Conservation (phyloP, 2,113 vertebrate species). For the Terrapene triunguis region DNA sequence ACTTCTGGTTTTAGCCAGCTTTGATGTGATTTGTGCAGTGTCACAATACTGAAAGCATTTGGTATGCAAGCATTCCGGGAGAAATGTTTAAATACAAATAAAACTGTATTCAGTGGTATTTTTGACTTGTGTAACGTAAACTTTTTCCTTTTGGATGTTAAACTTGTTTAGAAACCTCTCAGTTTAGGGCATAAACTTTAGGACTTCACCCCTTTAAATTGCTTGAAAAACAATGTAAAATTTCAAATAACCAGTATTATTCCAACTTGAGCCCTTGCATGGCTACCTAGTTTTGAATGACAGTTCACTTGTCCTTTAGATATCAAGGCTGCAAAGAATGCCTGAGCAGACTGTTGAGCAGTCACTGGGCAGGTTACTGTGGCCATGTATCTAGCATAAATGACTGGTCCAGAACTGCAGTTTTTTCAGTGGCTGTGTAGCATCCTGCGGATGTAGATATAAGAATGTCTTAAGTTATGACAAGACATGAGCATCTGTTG, state of each 20-base stretch:
- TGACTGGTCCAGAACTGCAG: neutral
- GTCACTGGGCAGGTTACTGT: neutral
- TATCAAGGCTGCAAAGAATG: neutral
- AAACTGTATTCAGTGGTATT: neutral
- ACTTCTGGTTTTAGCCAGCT: neutral
- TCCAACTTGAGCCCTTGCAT: neutral
- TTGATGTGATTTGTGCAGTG: neutral
- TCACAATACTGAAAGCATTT: neutral
- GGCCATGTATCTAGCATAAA: neutral
- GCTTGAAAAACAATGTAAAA: neutral
- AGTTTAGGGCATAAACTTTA: neutral
- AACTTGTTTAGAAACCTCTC: neutral
- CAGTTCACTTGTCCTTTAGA: neutral
- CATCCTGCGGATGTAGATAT: neutral
- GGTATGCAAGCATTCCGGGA: neutral
- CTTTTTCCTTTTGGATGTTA: neutral
- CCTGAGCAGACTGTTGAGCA: neutral
- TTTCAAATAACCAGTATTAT: neutral
- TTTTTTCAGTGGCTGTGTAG: neutral
- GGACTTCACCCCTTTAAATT: neutral
- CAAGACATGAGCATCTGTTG: neutral
- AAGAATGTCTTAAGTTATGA: neutral
- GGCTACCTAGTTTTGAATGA: neutral
- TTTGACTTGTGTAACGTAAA: neutral
- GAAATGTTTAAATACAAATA: neutral